phyloP scores from a whole-genome alignment of 2,888 invertebrate species.

The Phymatocera aterrima region DNA sequence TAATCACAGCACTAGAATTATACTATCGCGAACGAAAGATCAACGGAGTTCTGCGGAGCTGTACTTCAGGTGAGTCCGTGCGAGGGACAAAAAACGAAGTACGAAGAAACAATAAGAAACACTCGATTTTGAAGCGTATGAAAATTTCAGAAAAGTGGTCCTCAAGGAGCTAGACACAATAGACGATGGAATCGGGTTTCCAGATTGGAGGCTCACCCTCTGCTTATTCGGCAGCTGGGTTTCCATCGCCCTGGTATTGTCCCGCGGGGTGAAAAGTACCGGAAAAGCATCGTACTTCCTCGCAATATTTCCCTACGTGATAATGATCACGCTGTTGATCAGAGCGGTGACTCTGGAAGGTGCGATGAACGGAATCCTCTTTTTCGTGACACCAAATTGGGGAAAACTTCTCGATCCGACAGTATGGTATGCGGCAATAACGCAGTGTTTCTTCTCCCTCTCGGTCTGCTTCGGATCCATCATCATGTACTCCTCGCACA shows the following conservation, averaged over 20 bases:
- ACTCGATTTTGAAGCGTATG: not conserved
- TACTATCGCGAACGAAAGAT: not conserved
- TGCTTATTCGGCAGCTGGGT: conserved; percentile 84
- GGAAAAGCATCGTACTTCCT: conserved; percentile 92
- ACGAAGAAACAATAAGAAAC: not conserved
- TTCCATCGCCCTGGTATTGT: conserved; percentile 82
- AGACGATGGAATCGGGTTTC: conserved; percentile 75
- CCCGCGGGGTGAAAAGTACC: conserved; percentile 85
- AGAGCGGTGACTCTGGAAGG: conserved; percentile 82
- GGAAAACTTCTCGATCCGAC: conserved; percentile 82
- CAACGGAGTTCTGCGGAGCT: conserved; percentile 65
- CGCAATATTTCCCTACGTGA: conserved; percentile 90
- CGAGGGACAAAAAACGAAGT: not conserved
- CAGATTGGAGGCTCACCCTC: conserved; percentile 83
- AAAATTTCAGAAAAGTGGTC: conserved; percentile 75
- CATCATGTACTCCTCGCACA: conserved; percentile 88
- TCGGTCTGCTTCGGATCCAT: conserved; percentile 87
- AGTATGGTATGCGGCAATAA: conserved; percentile 88
- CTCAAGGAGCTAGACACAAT: conserved; percentile 75
- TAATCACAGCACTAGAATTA: not conserved
- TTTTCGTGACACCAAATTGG: conserved; percentile 89
- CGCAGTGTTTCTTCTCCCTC: conserved; percentile 88
- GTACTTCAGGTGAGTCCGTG: conserved; percentile 62
- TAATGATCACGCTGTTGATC: conserved; percentile 86
- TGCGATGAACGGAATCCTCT: conserved; percentile 84